Evolutionary conservation across 2,888 invertebrate genomes (phyloP).

Genomic region (Cerceris ruficornis): DNA sequence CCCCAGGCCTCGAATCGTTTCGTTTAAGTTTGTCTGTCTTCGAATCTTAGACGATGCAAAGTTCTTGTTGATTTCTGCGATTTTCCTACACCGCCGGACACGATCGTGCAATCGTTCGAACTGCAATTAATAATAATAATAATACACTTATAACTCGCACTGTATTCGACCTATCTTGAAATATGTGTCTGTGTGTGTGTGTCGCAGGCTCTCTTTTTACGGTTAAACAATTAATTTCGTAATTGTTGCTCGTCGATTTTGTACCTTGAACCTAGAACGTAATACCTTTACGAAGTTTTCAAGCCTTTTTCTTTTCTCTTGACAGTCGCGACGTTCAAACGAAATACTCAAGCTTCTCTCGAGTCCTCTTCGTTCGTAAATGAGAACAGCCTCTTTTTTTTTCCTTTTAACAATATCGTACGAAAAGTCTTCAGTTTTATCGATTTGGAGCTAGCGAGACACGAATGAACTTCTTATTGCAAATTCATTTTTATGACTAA

Average conservation of each 20-base stretch:
- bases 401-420: not conserved
- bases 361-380: no score
- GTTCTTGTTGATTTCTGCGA: not conserved
- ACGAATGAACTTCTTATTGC: slow-evolving; percentile 44
- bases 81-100: not conserved
- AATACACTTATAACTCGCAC: slow-evolving; percentile 39
- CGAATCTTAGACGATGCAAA: not conserved
- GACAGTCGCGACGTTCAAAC: not conserved
- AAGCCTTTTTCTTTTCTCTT: not conserved
- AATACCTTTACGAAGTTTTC: not conserved
- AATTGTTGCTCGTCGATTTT: not conserved
- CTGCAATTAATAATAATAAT: slow-evolving; percentile 3
- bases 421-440: not conserved
- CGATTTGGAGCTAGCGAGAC: slow-evolving; percentile 56
- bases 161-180: slow-evolving; percentile 72
- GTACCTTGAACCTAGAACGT: not conserved
- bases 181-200: slow-evolving; percentile 77
- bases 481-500: slow-evolving; percentile 54
- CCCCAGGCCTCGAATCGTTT: no score
- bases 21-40: no score
- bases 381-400: not conserved
- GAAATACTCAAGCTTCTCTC: no score
- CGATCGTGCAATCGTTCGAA: slow-evolving; percentile 25
- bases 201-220: slow-evolving; percentile 66
- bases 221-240: not conserved